Evolutionary conservation across 92 coral and sea anemone genomes (phyloP), one percentile per base, ranked within the genome.

Genomic region (Phenganax stokvisi): DNA sequence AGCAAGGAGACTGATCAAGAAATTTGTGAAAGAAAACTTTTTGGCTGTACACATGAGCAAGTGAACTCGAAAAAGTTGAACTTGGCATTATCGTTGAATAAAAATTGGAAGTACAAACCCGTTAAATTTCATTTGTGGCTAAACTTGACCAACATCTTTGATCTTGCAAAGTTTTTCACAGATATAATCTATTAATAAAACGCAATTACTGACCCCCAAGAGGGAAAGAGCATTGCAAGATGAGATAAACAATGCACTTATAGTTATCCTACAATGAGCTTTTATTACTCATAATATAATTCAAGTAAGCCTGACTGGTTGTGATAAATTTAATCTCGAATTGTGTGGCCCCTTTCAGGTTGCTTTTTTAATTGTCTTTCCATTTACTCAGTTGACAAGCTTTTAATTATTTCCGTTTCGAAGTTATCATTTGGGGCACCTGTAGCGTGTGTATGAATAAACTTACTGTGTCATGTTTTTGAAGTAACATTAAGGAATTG

Each of bases 351-450:
- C 28, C 12, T 56, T 8, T 0, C 12, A 72, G 13, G 12, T 57
- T 5, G 7, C 67, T 20, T 2, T 29, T 57, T 76, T 76, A 17
- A 57, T 56, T 74, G 64, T 6, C 80, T 58, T 76, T n/a, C 27
- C 29, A 28, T 57, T 76, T 76, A 57, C 7, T 52, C 16, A 13
- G 51, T 20, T 76, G 44, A 62, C 57, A 15, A 56, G 67, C 13
- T 76, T 7, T 57, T 76, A 62, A 76, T 76, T 76, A 58, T 76
- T 76, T 76, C 80, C 80, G 67, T 66, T 66, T 66, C 12, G 9
- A 5, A 37, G 13, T 37, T 30, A 37, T 68, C 7, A 30, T 53
- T 12, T 68, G 17, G 52, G 37, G 66, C 6, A 7, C 30, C 56
- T 29, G 10, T 56, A 44, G 47, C 9, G 54, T 51, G 8, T n/a